Conservation (phyloP, 2,113 vertebrate species). For the Hiodon alosoides region DNA sequence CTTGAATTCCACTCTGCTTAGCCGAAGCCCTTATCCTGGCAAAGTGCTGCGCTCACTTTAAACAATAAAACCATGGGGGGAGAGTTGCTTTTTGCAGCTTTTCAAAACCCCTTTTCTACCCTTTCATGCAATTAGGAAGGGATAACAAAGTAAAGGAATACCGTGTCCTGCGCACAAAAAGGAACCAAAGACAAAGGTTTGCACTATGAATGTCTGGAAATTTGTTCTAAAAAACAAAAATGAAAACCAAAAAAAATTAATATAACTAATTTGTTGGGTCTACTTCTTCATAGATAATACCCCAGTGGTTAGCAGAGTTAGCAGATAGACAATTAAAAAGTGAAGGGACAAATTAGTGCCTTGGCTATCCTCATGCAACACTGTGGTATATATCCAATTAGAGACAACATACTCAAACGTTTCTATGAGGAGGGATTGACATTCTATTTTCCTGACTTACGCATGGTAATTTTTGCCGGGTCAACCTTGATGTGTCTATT, state of each 20-base stretch:
- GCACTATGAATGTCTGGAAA: constrained; percentile 22
- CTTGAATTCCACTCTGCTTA: constrained; percentile 61
- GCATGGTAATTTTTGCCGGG: no score
- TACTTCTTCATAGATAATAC: constrained; percentile 25
- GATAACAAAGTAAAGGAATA: constrained; percentile 59
- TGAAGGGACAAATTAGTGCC: constrained; percentile 27
- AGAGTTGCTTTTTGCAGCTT: constrained; percentile 48
- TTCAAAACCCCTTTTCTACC: constrained; percentile 10
- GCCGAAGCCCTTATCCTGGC: constrained; percentile 60
- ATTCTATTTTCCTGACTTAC: no score
- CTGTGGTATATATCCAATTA: constrained; percentile 33
- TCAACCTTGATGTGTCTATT: no score
- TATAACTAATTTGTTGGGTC: constrained; percentile 7
- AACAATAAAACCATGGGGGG: constrained; percentile 59
- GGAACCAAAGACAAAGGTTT: constrained; percentile 32
- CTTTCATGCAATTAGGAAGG: constrained; percentile 49
- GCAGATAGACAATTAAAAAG: constrained; percentile 24
- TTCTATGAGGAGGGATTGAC: not conserved
- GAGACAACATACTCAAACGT: not conserved
- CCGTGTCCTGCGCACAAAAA: constrained; percentile 44
- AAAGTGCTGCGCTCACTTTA: constrained; percentile 58
- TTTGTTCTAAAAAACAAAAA: constrained; percentile 28
- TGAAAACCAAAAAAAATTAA: constrained; percentile 13
- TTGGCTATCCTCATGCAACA: constrained; percentile 32
- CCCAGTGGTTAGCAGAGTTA: constrained; percentile 28